Evolutionary conservation across 2,797 vertebrate genomes (phyloP).

Genomic region (Neosilurus hyrtlii): DNA sequence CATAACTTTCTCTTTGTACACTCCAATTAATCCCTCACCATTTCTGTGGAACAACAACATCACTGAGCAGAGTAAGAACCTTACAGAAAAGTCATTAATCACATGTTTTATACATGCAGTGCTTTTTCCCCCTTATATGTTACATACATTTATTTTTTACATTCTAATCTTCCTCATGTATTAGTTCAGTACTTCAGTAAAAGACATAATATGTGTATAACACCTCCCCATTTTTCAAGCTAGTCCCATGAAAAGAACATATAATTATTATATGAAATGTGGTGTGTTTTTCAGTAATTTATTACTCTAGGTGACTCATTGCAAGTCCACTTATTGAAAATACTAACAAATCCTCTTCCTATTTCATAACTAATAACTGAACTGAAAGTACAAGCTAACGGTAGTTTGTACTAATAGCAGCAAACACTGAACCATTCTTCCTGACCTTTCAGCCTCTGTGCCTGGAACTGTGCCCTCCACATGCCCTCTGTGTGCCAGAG

Average conservation of each 20-base stretch:
- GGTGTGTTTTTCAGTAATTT: background rate
- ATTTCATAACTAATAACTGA: background rate
- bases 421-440: slow-evolving; percentile 20
- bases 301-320: background rate
- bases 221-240: background rate
- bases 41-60: slow-evolving; percentile 13
- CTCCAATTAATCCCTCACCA: slow-evolving; percentile 30
- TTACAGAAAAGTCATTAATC: slow-evolving; percentile 8
- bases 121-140: background rate
- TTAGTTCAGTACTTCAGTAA: background rate
- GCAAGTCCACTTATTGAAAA: background rate
- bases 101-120: background rate
- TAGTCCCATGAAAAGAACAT: background rate
- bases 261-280: background rate
- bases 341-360: background rate
- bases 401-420: slow-evolving; percentile 5
- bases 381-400: background rate
- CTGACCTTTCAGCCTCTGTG: slow-evolving; percentile 41
- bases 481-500: slow-evolving; percentile 48
- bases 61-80: background rate
- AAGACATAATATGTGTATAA: background rate
- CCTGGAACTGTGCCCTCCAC: slow-evolving; percentile 46
- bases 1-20: slow-evolving; percentile 35
- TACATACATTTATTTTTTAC: background rate
- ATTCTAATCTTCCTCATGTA: background rate